Percentiles rank a stretch among this genome's conserved stretches.
These are phyloP conservation scores for rat (Rattus norvegicus) DNA, from an alignment of 2,113 vertebrate species.

Conservation along the genomic window DNA sequence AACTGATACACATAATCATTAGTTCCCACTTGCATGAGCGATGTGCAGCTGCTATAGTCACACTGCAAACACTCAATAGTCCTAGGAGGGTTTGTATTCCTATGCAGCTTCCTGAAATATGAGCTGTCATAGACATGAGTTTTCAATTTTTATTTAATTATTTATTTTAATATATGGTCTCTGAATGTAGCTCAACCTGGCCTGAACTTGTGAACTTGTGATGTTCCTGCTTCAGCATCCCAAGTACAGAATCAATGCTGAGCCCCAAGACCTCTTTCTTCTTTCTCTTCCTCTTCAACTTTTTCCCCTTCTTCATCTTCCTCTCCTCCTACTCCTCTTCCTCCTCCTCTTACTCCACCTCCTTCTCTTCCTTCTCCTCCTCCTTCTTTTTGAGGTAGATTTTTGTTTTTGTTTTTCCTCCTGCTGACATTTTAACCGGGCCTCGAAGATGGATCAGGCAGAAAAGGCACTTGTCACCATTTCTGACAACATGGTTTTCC, in stretches of 20 bases:
- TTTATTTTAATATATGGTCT: background rate
- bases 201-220: background rate
- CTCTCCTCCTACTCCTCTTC: too few relatives aligned
- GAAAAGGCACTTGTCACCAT: background rate
- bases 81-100: background rate
- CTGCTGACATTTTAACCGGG: background rate
- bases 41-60: background rate
- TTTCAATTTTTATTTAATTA: background rate
- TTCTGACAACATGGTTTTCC: background rate
- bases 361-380: too few relatives aligned
- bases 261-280: background rate
- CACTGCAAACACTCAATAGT: conserved; percentile 57
- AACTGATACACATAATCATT: background rate
- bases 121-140: background rate
- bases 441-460: too few relatives aligned
- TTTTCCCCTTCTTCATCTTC: too few relatives aligned
- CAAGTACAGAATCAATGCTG: background rate
- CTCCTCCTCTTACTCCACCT: too few relatives aligned
- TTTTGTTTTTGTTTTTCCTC: background rate
- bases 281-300: background rate
- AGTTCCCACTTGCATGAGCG: conserved; percentile 38
- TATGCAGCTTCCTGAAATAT: conserved; percentile 42
- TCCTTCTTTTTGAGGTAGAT: too few relatives aligned
- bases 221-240: background rate
- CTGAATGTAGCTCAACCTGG: background rate